phyloP scores from a whole-genome alignment of 2,888 invertebrate genomes.

The Azorinus chamasolen region DNA sequence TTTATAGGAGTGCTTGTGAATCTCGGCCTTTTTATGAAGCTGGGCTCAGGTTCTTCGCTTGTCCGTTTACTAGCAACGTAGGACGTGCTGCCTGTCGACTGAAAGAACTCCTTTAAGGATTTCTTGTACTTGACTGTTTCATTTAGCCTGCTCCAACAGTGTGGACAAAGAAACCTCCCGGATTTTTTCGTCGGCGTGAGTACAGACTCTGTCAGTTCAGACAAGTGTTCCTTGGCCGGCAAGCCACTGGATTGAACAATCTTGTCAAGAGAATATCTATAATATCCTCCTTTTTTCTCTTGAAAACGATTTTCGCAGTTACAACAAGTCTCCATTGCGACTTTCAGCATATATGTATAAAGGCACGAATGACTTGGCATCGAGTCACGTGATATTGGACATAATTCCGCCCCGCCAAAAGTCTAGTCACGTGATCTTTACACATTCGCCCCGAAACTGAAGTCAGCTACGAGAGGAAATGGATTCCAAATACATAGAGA shows the following conservation, averaged over 20 bases:
- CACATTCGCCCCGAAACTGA: not conserved
- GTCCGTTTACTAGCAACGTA: constrained; percentile 11
- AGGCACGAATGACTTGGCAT: not conserved
- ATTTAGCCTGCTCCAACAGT: constrained; percentile 24
- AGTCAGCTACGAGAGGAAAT: not conserved
- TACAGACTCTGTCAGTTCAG: not conserved
- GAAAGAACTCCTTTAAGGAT: constrained; percentile 13
- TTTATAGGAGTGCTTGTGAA: constrained; percentile 27
- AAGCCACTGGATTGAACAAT: not conserved
- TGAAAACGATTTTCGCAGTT: constrained; percentile 14
- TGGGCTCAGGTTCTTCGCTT: not conserved
- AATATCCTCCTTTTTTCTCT: constrained; percentile 17
- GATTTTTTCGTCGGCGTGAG: constrained; percentile 10
- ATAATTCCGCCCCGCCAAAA: not conserved
- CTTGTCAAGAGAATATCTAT: constrained; percentile 19
- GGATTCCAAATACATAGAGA: not conserved
- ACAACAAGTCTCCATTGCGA: constrained; percentile 11
- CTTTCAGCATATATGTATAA: not conserved
- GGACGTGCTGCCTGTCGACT: not conserved
- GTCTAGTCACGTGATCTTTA: not conserved
- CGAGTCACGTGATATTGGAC: not conserved
- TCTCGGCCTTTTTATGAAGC: constrained; percentile 8
- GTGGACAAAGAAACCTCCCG: constrained; percentile 14
- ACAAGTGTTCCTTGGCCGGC: constrained; percentile 6
- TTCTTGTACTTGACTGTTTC: constrained; percentile 12